A percentile compares a stretch with the other conserved stretches of the same genome.
These are phyloP conservation scores for Myotis pilosus DNA, from an alignment of 2,797 vertebrate genomes.

Conservation along the genomic window DNA sequence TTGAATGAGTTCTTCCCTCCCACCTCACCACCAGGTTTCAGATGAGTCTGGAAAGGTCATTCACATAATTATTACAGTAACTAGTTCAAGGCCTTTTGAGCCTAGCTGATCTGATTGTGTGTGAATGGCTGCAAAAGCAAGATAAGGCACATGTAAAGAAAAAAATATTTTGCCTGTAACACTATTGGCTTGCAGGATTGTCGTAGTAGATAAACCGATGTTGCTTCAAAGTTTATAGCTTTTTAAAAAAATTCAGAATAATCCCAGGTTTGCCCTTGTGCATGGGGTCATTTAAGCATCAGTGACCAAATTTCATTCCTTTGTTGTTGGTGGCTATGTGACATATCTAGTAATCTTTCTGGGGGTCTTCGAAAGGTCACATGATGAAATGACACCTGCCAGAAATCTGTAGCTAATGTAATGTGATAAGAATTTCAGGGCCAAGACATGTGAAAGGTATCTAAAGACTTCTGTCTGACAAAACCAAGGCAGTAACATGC, in stretches of 20 bases:
- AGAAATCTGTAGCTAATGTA: conserved; percentile 12
- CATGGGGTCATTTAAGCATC: conserved; percentile 24
- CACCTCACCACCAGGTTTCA: conserved; percentile 72
- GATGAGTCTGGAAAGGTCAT: conserved; percentile 79
- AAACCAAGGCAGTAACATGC: not conserved
- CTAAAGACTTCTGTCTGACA: not conserved
- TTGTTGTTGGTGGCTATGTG: not conserved
- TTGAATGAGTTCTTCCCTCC: conserved; percentile 64
- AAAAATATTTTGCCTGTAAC: conserved; percentile 59
- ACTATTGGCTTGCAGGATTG: conserved; percentile 64
- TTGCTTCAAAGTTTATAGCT: conserved; percentile 48
- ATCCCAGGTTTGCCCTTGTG: not conserved
- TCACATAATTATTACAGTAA: conserved; percentile 80
- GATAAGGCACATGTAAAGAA: conserved; percentile 77
- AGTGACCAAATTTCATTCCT: conserved; percentile 44
- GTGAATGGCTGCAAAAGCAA: conserved; percentile 79
- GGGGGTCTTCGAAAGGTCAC: conserved; percentile 29
- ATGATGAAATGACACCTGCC: conserved; percentile 15
- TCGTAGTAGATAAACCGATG: conserved; percentile 69
- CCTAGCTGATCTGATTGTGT: conserved; percentile 77
- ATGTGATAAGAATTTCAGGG: conserved; percentile 15
- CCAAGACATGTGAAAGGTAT: not conserved
- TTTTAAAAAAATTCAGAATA: conserved; percentile 56
- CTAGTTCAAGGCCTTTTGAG: conserved; percentile 77
- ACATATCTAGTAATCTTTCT: conserved; percentile 46